A percentile compares a stretch with the other conserved stretches of the same genome.
These are phyloP conservation scores for Sarcoramphus papa DNA, from an alignment of 2,797 vertebrate genomes.

Conservation along the genomic window DNA sequence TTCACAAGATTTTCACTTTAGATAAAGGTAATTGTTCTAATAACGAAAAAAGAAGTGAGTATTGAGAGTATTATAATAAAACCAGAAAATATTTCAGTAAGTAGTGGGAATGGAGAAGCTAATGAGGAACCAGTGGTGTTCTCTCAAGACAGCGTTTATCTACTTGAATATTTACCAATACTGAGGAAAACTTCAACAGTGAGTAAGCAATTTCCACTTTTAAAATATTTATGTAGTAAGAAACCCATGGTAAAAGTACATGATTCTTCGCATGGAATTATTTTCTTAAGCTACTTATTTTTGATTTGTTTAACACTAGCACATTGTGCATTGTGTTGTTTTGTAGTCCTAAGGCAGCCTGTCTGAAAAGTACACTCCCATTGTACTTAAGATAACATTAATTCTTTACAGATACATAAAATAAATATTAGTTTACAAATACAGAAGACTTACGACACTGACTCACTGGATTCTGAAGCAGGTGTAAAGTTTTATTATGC, in stretches of 20 bases:
- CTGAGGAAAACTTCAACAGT: not conserved
- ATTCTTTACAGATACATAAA: not conserved
- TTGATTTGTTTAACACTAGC: not conserved
- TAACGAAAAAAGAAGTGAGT: not conserved
- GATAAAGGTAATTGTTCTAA: not conserved
- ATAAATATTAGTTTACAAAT: slow-evolving; percentile 2
- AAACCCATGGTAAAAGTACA: not conserved
- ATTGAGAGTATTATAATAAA: not conserved
- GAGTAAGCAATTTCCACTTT: not conserved
- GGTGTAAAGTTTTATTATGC: not conserved
- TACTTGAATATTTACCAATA: not conserved
- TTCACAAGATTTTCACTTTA: not conserved
- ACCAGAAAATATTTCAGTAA: not conserved
- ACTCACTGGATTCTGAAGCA: not conserved
- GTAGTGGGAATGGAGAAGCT: not conserved
- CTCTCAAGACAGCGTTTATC: not conserved
- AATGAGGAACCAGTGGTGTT: not conserved
- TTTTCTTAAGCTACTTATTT: not conserved
- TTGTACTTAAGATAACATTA: not conserved
- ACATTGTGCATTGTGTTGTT: not conserved
- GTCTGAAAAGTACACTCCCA: not conserved
- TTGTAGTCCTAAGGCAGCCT: not conserved
- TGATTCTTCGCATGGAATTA: not conserved
- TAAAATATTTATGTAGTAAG: not conserved
- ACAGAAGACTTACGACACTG: not conserved